Base-by-base conservation (phyloP, 1,140 invertebrate species). In the Bombus affinis region DNA sequence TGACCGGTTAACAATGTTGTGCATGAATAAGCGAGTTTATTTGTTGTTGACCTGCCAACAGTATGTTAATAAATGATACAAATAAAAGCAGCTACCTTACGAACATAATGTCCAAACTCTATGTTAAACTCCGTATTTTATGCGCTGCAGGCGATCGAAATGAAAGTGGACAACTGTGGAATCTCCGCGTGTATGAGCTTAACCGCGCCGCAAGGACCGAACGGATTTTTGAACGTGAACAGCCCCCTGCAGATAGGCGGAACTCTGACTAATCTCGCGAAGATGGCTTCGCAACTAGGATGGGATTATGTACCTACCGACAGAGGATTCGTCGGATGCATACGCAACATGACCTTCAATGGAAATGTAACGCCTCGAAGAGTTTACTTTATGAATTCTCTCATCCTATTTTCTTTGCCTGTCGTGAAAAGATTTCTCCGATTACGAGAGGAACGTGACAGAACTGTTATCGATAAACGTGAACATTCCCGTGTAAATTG, bases 231-330 rank as follows among this genome's bases (percentile, higher is more conserved):
- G 1, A 99, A 99, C 92, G 97, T 99, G 0, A 98, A 99, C 93
- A 97, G 97, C 1, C 98, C 98, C 1, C 95, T 99, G 32, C 98
- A 99, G 95, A 87, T 99, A 15, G 98, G 98, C 32, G 98, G 98
- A 18, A 96, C 97, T 1, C 96, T 96, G 62, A 95, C 96, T 47
- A 96, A 98, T 89, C 93, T 97, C 6, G 92, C 94, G 4, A 92
- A 95, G 35, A 94, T 98, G 4, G 96, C 96, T 3, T 92, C 94
- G 1, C 93, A 95, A 12, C 96, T 96, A 86, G 96, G 96, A 83
- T 97, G 97, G 97, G 95, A 95, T 68, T 94, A 96, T 91, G 94
- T 96, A 39, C 98, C 98, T 3, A 96, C 96, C 2, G 95, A 95
- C 37, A 95, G 95, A 80, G 96, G 96, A 83, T 99, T 98, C 92